Conservation (phyloP, 2,888 invertebrate genomes). For the Philopedon plagiatum region DNA sequence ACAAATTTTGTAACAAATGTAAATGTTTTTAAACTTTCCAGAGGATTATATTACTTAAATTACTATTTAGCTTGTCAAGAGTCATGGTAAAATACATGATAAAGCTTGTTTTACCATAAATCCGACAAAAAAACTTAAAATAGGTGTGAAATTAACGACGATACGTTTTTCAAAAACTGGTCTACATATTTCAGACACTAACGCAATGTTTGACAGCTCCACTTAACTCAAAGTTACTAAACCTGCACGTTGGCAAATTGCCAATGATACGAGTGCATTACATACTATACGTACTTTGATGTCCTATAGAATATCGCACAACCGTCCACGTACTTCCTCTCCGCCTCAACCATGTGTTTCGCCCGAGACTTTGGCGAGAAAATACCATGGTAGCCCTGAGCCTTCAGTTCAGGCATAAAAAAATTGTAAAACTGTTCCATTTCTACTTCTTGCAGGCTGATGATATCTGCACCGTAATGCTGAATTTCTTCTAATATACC, state of each 20-base stretch:
- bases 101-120: no score
- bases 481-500: conserved; percentile 97
- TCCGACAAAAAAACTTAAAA: no score
- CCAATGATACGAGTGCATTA: conserved; percentile 8
- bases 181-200: no score
- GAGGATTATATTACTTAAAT: no score
- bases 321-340: conserved; percentile 98
- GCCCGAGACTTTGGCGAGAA: conserved; percentile 98
- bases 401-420: conserved; percentile 94
- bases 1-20: no score
- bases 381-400: conserved; percentile 94
- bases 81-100: no score
- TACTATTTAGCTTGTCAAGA: no score
- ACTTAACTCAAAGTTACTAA: background rate
- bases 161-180: no score
- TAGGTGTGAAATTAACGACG: no score
- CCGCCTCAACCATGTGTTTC: conserved; percentile 97
- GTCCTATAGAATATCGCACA: conserved; percentile 98
- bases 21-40: no score
- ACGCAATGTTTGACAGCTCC: no score
- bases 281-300: conserved; percentile 86
- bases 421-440: conserved; percentile 98
- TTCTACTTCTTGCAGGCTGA: conserved; percentile 97
- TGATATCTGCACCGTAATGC: conserved; percentile 97
- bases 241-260: background rate